phyloP scores from a whole-genome alignment of 2,113 vertebrate genomes.

The Calidris pugnax region DNA sequence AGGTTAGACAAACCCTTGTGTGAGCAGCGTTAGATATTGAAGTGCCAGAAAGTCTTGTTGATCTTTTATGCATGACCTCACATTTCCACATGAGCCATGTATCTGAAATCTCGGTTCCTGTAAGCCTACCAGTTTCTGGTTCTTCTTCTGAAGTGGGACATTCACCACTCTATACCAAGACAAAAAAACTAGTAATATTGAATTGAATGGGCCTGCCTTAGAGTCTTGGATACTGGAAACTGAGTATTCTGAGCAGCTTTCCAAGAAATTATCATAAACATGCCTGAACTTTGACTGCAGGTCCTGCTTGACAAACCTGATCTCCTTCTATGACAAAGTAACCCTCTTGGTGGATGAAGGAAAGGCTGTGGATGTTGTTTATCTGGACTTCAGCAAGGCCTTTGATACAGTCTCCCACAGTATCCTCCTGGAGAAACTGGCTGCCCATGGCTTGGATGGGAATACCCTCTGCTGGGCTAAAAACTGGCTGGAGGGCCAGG shows the following conservation, averaged over 20 bases:
- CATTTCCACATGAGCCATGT: not conserved
- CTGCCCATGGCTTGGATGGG: no score
- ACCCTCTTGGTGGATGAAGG: no score
- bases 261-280: not conserved
- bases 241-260: not conserved
- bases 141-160: not conserved
- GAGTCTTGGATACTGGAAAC: not conserved
- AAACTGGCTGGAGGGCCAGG: no score
- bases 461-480: no score
- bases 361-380: no score
- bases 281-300: not conserved
- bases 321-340: no score
- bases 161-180: not conserved
- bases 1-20: not conserved
- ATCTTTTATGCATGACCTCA: not conserved
- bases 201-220: not conserved
- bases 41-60: not conserved
- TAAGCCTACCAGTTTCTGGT: not conserved
- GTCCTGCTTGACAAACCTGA: no score
- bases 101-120: fast-evolving
- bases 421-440: no score
- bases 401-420: no score
- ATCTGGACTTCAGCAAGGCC: no score
- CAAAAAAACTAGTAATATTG: not conserved
- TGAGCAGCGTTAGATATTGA: fast-evolving